Base-by-base conservation (phyloP, 2,113 vertebrate genomes). In the Elaphurus davidianus region DNA sequence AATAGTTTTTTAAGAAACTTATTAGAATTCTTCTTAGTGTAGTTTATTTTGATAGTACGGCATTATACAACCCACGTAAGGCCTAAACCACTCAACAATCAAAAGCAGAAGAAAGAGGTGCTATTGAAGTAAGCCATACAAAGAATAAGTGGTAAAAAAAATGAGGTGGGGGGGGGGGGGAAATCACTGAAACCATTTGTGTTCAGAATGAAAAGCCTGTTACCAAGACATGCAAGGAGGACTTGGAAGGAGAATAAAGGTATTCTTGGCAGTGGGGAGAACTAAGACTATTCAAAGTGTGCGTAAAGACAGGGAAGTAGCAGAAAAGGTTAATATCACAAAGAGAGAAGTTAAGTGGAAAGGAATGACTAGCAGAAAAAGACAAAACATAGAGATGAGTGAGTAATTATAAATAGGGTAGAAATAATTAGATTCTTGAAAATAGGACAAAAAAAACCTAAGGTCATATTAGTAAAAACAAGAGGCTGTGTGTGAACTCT, bases 311-410 rank as follows among this genome's bases (percentile, higher is more conserved):
- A 33, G 57, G 12, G 71, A 92, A 86, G 94, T 92, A 74, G 59
- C 83, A 93, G 79, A 82, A 84, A 84, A 81, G 47, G 54, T 83
- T 95, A 82, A 36, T 82, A 67, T 78, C 59, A 95, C 71, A 91
- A 97, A 82, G 81, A 90, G 25, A 87, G 83, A 97, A 97, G 67
- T 43, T 91, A 88, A 92, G 78, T 21, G 15, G 91, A 97, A 74
- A 87, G 50, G 74, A 96, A 94, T 90, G 52, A 81, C 52, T 93
- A 7, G 15, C 30, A 50, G 83, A 28, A 90, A 97, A 97, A 97
- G 87, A 54, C 28, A 92, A 96, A 60, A 67, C 78, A 13, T 27
- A 82, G 57, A 91, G 40, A 94, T 89, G n/a, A 88, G 21, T 94
- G 47, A 90, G 87, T 96, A 97, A 94, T 88, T 95, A 82, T 7